These are phyloP conservation scores for Lissonota sp. DNA, from an alignment of 2,888 invertebrate species.

Conservation along the genomic window DNA sequence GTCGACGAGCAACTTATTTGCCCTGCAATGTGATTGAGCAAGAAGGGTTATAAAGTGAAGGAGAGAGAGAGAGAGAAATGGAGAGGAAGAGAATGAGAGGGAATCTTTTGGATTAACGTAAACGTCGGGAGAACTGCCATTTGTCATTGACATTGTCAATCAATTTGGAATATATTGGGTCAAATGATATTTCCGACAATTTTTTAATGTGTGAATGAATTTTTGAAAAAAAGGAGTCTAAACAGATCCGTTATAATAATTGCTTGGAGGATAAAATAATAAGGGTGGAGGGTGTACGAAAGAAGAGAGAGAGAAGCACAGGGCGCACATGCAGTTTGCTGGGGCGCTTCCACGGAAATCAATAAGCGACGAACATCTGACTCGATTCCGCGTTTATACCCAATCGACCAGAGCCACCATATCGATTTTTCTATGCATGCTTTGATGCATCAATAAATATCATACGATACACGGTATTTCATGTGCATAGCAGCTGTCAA, in stretches of 20 bases:
- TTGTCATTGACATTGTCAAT: background rate
- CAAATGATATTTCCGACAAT: background rate
- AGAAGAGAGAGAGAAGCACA: constrained; percentile 51
- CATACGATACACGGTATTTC: constrained; percentile 12
- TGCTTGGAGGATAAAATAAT: constrained; percentile 12
- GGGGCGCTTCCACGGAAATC: constrained; percentile 76
- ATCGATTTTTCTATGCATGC: constrained; percentile 69
- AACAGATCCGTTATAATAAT: background rate
- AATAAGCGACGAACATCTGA: constrained; percentile 75
- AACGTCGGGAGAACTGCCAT: background rate
- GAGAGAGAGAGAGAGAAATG: background rate
- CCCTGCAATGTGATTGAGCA: constrained; percentile 38
- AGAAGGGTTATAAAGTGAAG: background rate
- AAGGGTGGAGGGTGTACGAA: constrained; percentile 1
- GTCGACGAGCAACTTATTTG: constrained; percentile 39
- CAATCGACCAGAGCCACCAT: constrained; percentile 57
- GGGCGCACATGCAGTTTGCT: constrained; percentile 64
- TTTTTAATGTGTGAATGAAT: background rate
- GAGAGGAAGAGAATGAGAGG: constrained; percentile 17
- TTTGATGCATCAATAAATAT: constrained; percentile 37
- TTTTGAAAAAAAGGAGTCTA: constrained; percentile 7
- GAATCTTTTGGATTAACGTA: constrained; percentile 2
- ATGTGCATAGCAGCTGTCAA: constrained; percentile 5
- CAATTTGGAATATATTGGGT: background rate
- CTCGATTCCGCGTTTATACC: constrained; percentile 63